A percentile compares a stretch with the other conserved stretches of the same genome.
These are phyloP conservation scores for Copidosoma floridanum DNA, from an alignment of 1,140 invertebrate species.

Conservation along the genomic window DNA sequence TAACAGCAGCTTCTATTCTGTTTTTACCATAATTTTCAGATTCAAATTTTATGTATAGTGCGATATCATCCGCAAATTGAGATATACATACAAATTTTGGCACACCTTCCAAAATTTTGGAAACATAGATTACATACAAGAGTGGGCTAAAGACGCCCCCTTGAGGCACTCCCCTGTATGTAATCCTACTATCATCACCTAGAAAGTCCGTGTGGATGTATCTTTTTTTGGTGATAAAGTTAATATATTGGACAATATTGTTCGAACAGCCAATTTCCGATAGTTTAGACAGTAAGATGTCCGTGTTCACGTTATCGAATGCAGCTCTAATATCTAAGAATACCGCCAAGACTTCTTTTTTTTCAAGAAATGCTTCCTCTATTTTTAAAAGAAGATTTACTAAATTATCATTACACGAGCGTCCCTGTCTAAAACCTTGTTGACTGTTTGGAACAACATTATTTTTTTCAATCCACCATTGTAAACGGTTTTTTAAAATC, in stretches of 20 bases:
- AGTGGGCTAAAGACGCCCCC: too few species aligned
- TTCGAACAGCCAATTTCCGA: neutral
- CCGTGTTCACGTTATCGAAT: slow-evolving; percentile 1
- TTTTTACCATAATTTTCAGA: neutral
- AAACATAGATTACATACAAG: too few species aligned
- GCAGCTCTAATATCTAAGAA: neutral
- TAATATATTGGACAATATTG: neutral
- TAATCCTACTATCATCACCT: neutral
- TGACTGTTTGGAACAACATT: neutral
- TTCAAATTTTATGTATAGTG: neutral
- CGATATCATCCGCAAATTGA: neutral
- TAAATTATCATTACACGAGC: neutral
- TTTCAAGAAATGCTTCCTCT: neutral
- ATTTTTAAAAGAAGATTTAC: neutral
- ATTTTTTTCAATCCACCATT: neutral
- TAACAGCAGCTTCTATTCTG: neutral
- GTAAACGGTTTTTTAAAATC: neutral
- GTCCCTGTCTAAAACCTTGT: neutral
- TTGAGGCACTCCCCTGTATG: too few species aligned
- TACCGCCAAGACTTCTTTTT: neutral
- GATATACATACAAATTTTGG: too few species aligned
- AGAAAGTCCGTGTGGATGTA: neutral
- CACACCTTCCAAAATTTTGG: too few species aligned
- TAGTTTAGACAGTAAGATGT: neutral
- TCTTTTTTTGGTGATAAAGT: neutral